phyloP scores from a whole-genome alignment of 2,113 vertebrate species.

The Forbesichthys agassizii region DNA sequence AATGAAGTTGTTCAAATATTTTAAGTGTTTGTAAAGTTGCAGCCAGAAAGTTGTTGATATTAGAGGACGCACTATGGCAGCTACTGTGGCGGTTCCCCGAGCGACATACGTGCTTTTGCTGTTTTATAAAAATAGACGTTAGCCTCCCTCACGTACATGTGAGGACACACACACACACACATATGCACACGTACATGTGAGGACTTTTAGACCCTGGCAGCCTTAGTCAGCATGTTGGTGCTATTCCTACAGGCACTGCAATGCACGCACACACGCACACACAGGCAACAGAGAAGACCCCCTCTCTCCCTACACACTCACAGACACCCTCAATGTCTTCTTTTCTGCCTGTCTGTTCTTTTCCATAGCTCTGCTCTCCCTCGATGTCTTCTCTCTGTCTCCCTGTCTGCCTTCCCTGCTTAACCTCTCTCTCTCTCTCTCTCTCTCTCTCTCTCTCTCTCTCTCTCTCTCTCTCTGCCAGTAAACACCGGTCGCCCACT shows the following conservation, averaged over 20 bases:
- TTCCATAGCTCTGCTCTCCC: slow-evolving; percentile 56
- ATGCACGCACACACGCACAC: neutral
- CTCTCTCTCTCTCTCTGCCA: slow-evolving; percentile 5
- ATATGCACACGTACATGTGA: neutral
- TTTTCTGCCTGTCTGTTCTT: slow-evolving; percentile 61
- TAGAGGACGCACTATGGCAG: too few relatives aligned
- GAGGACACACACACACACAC: neutral
- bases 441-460: slow-evolving; percentile 76
- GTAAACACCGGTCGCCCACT: slow-evolving; percentile 30
- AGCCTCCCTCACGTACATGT: neutral
- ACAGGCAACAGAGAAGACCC: neutral
- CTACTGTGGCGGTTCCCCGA: too few relatives aligned
- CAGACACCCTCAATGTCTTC: slow-evolving; percentile 42
- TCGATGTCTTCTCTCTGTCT: slow-evolving; percentile 45
- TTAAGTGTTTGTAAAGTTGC: too few relatives aligned
- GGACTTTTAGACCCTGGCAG: neutral
- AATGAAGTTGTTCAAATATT: too few relatives aligned
- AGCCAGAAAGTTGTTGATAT: too few relatives aligned
- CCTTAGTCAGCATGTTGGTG: neutral
- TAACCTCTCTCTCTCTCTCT: slow-evolving; percentile 78
- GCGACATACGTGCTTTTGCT: too few relatives aligned
- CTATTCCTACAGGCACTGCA: too few relatives aligned
- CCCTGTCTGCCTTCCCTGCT: slow-evolving; percentile 68
- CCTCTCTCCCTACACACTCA: slow-evolving; percentile 1
- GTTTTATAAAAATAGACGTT: neutral